Base-by-base conservation (phyloP, 2,888 invertebrate genomes). In the Eupithecia dodoneata region DNA sequence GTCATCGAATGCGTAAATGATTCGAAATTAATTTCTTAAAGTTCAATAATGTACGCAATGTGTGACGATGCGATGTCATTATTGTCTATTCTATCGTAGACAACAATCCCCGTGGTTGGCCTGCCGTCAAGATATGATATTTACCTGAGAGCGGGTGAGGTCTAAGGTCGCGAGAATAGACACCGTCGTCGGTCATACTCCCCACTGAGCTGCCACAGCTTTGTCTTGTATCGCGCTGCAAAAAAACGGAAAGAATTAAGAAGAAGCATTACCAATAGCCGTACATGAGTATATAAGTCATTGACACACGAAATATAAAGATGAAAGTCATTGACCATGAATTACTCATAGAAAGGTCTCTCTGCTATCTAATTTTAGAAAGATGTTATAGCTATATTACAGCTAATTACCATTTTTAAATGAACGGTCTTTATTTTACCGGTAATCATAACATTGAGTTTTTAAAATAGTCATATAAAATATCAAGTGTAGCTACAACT, bases 131-230 rank as follows among this genome's bases (percentile, higher is more conserved):
- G 67, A 41, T 67, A 13, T 73, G n/a, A 55, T 74, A 72, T 73
- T 81, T 88, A 94, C 94, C 94, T 81, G 94, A 88, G 2, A 94
- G 88, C 5, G 91, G 92, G 76, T 93, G 94, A 73, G 88, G 93
- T 75, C 94, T 84, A 76, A 87, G 91, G 77, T 95, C 94, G 59
- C 94, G 87, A 7, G 94, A 92, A 81, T 95, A 94, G 47, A 94
- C 86, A 44, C 87, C 94, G 83, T 94, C 94, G 81, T 94, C 93
- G 9, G 93, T 91, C 59, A 90, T 92, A 82, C 93, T 93, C 83
- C 95, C 93, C 73, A 95, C 89, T 3, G 93, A 94, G 76, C 94
- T 94, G 82, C 94, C 94, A 81, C 94, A 93, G 80, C 95, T 95
- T 81, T 94, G 94, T 76, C 94, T 88, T 3, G 92, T 90, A 79